Conservation (phyloP, 2,797 vertebrate genomes). For the Halcyon badia region DNA sequence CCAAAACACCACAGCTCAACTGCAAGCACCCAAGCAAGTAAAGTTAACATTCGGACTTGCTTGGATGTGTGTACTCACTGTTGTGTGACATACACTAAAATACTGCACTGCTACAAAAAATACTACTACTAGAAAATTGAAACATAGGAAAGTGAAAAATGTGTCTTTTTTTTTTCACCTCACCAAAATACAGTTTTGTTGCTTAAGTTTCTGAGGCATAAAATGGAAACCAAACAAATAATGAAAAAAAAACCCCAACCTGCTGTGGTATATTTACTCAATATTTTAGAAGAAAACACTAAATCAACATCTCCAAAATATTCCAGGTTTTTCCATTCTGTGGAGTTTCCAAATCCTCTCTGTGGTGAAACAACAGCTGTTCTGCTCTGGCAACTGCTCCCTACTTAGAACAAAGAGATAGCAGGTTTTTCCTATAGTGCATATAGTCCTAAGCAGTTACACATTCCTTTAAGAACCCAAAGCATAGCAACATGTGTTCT, state of each 20-base stretch:
- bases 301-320: background rate
- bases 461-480: background rate
- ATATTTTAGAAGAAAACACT: background rate
- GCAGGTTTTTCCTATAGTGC: background rate
- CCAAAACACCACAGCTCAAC: background rate
- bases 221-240: background rate
- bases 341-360: background rate
- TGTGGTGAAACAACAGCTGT: background rate
- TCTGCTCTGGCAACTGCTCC: background rate
- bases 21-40: background rate
- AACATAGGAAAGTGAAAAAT: background rate
- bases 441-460: background rate
- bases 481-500: background rate
- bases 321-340: background rate
- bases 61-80: fast-evolving
- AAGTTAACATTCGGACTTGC: background rate
- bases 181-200: background rate
- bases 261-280: background rate
- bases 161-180: background rate
- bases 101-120: background rate
- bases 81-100: background rate
- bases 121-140: background rate
- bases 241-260: background rate
- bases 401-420: background rate
- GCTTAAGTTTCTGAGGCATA: background rate